Base-by-base conservation (phyloP, 2,888 invertebrate species). In the Brenthis hecate region DNA sequence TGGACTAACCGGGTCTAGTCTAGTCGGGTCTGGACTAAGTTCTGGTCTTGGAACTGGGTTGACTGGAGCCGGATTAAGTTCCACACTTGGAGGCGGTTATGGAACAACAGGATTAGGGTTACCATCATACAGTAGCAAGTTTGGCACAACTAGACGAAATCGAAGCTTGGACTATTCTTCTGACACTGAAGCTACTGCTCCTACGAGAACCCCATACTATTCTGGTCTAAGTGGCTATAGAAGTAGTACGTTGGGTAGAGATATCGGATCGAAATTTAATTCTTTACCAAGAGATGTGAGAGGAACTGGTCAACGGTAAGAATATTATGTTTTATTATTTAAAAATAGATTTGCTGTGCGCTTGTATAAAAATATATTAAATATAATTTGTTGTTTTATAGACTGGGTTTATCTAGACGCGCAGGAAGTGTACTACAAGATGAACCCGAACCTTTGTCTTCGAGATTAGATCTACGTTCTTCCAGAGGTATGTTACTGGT, bases 121-220 rank as follows among this genome's bases (percentile, higher is more conserved):
- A 55, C 80, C 87, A 80, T 94, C 84, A 76, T 94, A 86, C 65
- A 84, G 85, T 73, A 92, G 85, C 73, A 92, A 92, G 77, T 94
- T 93, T 76, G 93, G 96, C 6, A 91, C 96, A 72, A 94, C 95
- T 1, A 94, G 97, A 79, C 94, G 97, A 74, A 96, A 96, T 78
- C 94, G 97, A 77, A 96, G 96, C 75, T 91, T 98, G 83, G 98
- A 98, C 89, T 98, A 98, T 87, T 98, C 98, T 32, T 98, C 98
- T 62, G 99, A 99, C 83, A 98, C 99, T 0, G 99, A 99, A 92
- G 97, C 97, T n/a, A 97, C 97, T 0, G 96, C 96, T 72, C 96
- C 96, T 6, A 95, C 96, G 14, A 93, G 96, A 72, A 85, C 93
- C 75, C 96, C 96, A 64, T 96, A 97, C 82, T 97, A 97, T 86